Evolutionary conservation across 2,113 vertebrate genomes (phyloP).

Genomic region (Oncorhynchus nerka): DNA sequence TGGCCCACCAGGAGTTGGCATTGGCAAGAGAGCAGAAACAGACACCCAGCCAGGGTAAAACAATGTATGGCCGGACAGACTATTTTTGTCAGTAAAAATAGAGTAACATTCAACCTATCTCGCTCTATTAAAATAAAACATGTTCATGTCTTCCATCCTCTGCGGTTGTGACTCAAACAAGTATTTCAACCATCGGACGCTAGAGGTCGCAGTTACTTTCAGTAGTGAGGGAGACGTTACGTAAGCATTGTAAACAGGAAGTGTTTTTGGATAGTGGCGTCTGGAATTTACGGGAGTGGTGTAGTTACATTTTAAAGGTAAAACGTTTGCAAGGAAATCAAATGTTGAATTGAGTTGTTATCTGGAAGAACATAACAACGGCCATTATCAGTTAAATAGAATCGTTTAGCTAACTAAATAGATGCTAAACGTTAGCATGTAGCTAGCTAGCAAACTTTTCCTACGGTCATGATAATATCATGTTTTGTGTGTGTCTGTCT

Average conservation of each 20-base stretch:
- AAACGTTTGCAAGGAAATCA: neutral
- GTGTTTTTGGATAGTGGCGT: neutral
- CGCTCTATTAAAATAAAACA: no score
- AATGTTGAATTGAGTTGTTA: neutral
- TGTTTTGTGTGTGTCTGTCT: neutral
- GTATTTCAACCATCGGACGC: neutral
- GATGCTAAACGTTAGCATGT: neutral
- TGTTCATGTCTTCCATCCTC: no score
- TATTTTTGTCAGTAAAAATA: no score
- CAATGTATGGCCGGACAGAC: no score
- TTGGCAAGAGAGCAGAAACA: no score
- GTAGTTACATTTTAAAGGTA: no score
- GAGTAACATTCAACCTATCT: no score
- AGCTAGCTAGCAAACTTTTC: neutral
- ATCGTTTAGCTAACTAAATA: neutral
- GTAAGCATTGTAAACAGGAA: slow-evolving; percentile 24
- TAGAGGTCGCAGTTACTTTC: neutral
- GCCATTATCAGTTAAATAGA: neutral
- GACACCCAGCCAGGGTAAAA: no score
- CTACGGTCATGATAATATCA: neutral
- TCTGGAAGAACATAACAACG: neutral
- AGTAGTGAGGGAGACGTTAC: neutral
- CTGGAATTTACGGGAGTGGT: no score
- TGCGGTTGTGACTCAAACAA: no score
- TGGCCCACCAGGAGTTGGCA: no score